Conservation (phyloP, 2,113 vertebrate genomes). For the Callaeas wilsoni region DNA sequence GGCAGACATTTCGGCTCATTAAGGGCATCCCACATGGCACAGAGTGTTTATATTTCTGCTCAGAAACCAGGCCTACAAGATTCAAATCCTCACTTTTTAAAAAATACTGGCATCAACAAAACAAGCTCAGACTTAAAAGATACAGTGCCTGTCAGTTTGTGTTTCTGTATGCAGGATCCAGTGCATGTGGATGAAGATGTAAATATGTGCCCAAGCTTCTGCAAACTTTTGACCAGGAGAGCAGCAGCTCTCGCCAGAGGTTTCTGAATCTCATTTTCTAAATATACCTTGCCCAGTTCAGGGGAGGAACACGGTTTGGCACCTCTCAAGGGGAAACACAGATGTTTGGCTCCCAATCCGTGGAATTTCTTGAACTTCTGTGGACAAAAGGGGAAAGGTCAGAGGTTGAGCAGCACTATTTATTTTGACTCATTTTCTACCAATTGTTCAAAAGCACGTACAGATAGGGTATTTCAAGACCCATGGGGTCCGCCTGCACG, state of each 20-base stretch:
- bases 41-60: background rate
- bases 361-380: conserved; percentile 41
- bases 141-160: background rate
- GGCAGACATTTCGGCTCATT: fast-evolving
- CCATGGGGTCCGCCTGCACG: background rate
- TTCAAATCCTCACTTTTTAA: background rate
- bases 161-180: background rate
- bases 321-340: background rate
- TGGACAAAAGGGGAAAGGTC: conserved; percentile 34
- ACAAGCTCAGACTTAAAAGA: background rate
- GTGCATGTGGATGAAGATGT: background rate
- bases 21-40: background rate
- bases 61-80: background rate
- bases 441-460: background rate
- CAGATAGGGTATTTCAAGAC: background rate
- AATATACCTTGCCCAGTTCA: background rate
- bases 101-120: background rate
- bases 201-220: background rate
- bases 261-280: conserved; percentile 17
- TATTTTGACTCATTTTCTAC: background rate
- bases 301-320: background rate
- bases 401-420: conserved; percentile 8
- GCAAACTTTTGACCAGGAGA: background rate
- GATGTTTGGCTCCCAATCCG: background rate
- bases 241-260: background rate